phyloP scores from a whole-genome alignment of 2,797 vertebrate species.

The Buceros bicornis region DNA sequence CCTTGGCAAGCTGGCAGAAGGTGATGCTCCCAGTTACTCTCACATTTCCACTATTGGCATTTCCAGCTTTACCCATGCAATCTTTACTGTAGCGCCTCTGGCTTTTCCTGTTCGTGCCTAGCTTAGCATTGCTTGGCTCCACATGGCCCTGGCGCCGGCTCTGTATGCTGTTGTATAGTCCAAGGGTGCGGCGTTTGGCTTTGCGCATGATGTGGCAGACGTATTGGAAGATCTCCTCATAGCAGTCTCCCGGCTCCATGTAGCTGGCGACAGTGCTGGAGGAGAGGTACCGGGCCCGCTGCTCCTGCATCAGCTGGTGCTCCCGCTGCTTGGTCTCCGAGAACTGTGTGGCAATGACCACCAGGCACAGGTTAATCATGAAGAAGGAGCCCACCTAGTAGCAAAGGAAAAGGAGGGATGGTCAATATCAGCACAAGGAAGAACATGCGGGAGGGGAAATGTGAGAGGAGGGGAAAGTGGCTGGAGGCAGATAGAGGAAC shows the following conservation, averaged over 20 bases:
- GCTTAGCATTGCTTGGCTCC: conserved; percentile 60
- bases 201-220: conserved; percentile 95
- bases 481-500: background rate
- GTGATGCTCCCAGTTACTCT: background rate
- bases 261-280: conserved; percentile 93
- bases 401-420: background rate
- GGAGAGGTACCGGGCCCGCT: conserved; percentile 89
- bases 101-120: conserved; percentile 53
- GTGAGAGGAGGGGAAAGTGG: background rate
- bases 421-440: background rate
- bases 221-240: conserved; percentile 97
- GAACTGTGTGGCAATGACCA: conserved; percentile 97
- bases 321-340: conserved; percentile 97
- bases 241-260: conserved; percentile 94
- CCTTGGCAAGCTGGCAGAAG: background rate
- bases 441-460: background rate
- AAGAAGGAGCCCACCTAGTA: conserved; percentile 96
- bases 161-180: conserved; percentile 91
- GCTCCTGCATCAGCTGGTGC: conserved; percentile 98
- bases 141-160: conserved; percentile 76
- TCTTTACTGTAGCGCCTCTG: conserved; percentile 80
- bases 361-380: conserved; percentile 99
- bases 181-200: conserved; percentile 90
- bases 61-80: background rate
- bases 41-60: background rate